These are phyloP conservation scores for Geopemphigus sp. DNA, from an alignment of 1,140 invertebrate genomes.

Conservation along the genomic window DNA sequence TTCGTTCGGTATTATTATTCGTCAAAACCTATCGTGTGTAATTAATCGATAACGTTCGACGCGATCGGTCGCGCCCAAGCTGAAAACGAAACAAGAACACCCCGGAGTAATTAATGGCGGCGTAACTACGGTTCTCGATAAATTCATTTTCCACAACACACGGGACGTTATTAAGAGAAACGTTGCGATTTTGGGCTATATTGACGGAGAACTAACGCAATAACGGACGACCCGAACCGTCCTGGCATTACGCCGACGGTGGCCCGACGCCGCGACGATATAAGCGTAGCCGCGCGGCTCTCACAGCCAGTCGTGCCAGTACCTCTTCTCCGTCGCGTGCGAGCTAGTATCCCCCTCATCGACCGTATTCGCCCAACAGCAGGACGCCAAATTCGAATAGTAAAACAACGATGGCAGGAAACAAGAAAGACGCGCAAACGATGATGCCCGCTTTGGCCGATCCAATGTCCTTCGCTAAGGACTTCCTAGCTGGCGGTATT, in stretches of 20 bases:
- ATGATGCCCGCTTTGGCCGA: constrained; percentile 58
- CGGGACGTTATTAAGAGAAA: no score
- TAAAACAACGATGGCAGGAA: constrained; percentile 9
- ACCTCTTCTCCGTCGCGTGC: constrained; percentile 36
- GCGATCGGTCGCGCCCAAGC: no score
- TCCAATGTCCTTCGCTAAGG: constrained; percentile 72
- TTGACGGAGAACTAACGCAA: constrained; percentile 14
- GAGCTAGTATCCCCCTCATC: not conserved
- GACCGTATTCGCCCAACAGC: not conserved
- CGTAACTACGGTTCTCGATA: no score
- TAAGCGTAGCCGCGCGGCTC: not conserved
- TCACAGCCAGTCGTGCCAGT: constrained; percentile 33
- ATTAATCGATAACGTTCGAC: no score
- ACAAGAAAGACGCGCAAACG: constrained; percentile 35
- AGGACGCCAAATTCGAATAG: not conserved
- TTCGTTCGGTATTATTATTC: no score
- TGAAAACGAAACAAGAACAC: no score
- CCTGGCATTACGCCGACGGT: constrained; percentile 30
- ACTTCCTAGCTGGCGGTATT: constrained; percentile 82
- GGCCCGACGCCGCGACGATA: constrained; percentile 5
- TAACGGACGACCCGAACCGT: not conserved
- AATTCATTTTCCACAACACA: constrained; percentile 12
- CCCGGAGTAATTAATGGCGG: no score
- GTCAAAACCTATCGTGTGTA: no score
- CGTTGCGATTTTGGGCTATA: no score